Conservation (phyloP, 2,797 vertebrate genomes). For the Lepilemur ruficaudatus region DNA sequence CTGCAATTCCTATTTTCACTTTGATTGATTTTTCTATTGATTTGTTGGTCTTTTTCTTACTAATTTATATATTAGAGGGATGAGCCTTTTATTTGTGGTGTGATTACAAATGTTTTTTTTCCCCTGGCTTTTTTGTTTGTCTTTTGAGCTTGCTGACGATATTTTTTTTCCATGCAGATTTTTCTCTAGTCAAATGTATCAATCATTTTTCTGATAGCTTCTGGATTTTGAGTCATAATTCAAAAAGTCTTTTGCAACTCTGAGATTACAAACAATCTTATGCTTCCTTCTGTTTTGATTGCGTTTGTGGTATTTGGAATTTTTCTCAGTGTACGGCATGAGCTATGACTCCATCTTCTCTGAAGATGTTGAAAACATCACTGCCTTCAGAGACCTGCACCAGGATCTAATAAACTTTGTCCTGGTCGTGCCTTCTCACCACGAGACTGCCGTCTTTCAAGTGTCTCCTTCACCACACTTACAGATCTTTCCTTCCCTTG, state of each 20-base stretch:
- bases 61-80: not conserved
- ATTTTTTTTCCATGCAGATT: not conserved
- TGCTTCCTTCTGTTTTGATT: not conserved
- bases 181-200: not conserved
- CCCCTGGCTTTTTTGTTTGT: not conserved
- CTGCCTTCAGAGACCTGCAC: no score
- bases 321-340: not conserved
- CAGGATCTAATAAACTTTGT: no score
- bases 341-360: not conserved
- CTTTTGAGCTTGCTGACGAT: not conserved
- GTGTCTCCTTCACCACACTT: not conserved
- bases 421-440: fast-evolving
- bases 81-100: not conserved
- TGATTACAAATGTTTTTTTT: not conserved
- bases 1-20: not conserved
- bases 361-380: not conserved
- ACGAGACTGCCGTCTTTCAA: not conserved
- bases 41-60: not conserved
- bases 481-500: not conserved
- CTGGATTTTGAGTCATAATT: not conserved
- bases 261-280: not conserved
- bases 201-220: not conserved
- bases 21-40: not conserved
- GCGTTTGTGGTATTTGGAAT: not conserved
- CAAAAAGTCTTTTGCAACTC: not conserved